phyloP scores from a whole-genome alignment of 2,113 vertebrate genomes.

The Tiliqua scincoides region DNA sequence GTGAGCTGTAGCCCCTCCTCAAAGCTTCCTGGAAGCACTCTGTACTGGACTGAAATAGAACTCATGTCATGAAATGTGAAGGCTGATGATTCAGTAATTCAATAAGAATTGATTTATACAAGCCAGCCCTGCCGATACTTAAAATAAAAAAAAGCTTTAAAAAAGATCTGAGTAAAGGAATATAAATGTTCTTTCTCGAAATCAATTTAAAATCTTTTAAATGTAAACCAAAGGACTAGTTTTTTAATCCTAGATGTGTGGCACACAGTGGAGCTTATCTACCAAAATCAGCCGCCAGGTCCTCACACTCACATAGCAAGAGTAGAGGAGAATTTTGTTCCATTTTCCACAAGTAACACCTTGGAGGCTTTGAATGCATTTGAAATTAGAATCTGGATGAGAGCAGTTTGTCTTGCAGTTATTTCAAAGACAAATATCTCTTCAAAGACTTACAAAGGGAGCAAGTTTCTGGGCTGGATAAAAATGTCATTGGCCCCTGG shows the following conservation, averaged over 20 bases:
- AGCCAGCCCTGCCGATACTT: background rate
- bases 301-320: background rate
- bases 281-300: background rate
- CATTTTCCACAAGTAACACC: background rate
- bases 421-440: slow-evolving; percentile 1
- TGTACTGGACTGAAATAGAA: background rate
- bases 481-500: background rate
- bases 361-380: background rate
- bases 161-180: background rate
- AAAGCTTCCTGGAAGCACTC: background rate
- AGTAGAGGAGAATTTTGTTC: background rate
- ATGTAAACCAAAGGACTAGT: background rate
- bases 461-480: background rate
- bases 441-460: background rate
- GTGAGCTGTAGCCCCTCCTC: too few relatives aligned
- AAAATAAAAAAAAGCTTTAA: background rate
- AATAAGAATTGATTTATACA: background rate
- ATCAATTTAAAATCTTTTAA: background rate
- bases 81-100: background rate
- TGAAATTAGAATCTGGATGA: background rate
- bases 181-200: background rate
- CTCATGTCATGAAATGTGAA: background rate
- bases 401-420: background rate
- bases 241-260: background rate
- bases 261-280: background rate